A percentile compares a stretch with the other conserved stretches of the same genome.
phyloP scores from a whole-genome alignment of 2,888 invertebrate species.

The Megastigmus dorsalis region DNA sequence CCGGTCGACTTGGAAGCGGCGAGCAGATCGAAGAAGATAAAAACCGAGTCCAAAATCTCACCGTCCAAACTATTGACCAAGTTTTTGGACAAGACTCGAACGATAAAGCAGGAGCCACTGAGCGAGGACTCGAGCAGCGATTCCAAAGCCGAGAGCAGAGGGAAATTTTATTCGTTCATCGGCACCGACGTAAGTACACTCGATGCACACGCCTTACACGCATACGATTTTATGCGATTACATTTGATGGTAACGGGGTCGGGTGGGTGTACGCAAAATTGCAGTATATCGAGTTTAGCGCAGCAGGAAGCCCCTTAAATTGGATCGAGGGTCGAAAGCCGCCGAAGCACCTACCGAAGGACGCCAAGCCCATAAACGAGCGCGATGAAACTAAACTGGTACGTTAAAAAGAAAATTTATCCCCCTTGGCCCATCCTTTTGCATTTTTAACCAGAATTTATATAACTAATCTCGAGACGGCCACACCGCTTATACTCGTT shows the following conservation, averaged over 20 bases:
- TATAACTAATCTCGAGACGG: no score
- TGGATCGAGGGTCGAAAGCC: constrained; percentile 66
- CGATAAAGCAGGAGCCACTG: constrained; percentile 11
- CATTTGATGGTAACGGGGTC: constrained; percentile 3
- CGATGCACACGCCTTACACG: no score
- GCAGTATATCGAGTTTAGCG: constrained; percentile 64
- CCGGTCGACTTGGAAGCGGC: constrained; percentile 1
- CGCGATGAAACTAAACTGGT: constrained; percentile 59
- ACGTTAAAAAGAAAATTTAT: constrained; percentile 43
- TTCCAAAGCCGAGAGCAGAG: constrained; percentile 37
- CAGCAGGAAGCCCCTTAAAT: constrained; percentile 62
- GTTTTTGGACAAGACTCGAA: background rate
- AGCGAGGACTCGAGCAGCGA: background rate
- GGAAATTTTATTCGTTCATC: constrained; percentile 61
- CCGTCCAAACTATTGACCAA: constrained; percentile 26
- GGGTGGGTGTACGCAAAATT: constrained; percentile 37
- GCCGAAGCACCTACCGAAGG: constrained; percentile 58
- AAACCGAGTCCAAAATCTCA: constrained; percentile 19
- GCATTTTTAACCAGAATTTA: background rate
- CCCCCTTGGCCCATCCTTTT: background rate
- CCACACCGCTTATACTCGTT: no score
- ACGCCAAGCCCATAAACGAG: constrained; percentile 59
- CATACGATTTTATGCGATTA: background rate
- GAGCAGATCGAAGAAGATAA: no score
- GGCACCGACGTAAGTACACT: constrained; percentile 61